Conservation (phyloP, 1,140 invertebrate species). For the Drosophila guanche region DNA sequence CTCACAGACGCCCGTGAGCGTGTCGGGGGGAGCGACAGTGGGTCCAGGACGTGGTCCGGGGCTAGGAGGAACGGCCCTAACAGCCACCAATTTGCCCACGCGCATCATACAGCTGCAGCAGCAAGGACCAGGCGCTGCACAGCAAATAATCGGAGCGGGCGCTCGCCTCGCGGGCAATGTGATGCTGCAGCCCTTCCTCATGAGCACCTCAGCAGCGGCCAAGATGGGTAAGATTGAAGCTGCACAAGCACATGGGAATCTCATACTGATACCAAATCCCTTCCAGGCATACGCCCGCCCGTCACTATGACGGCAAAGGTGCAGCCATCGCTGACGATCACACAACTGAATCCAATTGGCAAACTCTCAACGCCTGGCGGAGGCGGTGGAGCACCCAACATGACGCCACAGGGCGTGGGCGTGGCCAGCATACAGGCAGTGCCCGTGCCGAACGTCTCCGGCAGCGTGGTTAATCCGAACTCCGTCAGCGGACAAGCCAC, state of each 20-base stretch:
- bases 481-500: conserved; percentile 37
- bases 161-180: conserved; percentile 73
- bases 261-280: conserved; percentile 84
- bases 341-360: conserved; percentile 74
- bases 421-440: conserved; percentile 76
- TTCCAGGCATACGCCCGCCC: conserved; percentile 66
- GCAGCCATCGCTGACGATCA: conserved; percentile 81
- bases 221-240: conserved; percentile 76
- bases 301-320: conserved; percentile 80
- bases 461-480: conserved; percentile 50
- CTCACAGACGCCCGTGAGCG: conserved; percentile 59
- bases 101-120: conserved; percentile 82
- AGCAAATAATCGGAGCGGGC: conserved; percentile 73
- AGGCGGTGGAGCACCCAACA: conserved; percentile 27
- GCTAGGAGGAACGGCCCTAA: conserved; percentile 49
- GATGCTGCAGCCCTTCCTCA: conserved; percentile 80
- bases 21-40: conserved; percentile 58
- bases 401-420: conserved; percentile 64
- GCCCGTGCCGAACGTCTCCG: conserved; percentile 46
- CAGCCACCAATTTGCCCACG: conserved; percentile 68
- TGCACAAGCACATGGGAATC: conserved; percentile 38
- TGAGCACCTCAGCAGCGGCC: conserved; percentile 68
- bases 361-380: conserved; percentile 58
- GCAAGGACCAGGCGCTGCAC: conserved; percentile 63
- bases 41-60: conserved; percentile 50